phyloP scores from a whole-genome alignment of 2,888 invertebrate genomes.

The Dynastes tityus region DNA sequence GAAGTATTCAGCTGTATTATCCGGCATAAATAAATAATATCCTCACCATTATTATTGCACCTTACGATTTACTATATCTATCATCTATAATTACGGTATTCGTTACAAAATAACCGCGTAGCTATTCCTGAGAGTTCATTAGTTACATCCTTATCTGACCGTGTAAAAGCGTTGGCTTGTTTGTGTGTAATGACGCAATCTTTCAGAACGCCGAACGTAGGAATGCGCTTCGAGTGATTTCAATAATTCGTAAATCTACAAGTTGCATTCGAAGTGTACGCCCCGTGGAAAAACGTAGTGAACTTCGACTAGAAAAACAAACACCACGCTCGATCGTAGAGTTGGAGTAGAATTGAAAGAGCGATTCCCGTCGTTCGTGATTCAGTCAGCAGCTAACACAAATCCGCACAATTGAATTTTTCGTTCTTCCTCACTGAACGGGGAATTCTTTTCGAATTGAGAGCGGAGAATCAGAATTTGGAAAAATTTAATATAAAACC shows the following conservation, averaged over 20 bases:
- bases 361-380: slow-evolving; percentile 52
- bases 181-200: slow-evolving; percentile 33
- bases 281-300: slow-evolving; percentile 48
- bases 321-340: slow-evolving; percentile 34
- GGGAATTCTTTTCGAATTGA: slow-evolving; percentile 44
- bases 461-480: slow-evolving; percentile 42
- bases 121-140: slow-evolving; percentile 35
- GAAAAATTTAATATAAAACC: slow-evolving; percentile 47
- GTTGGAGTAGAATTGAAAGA: slow-evolving; percentile 50
- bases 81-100: slow-evolving; percentile 36
- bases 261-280: slow-evolving; percentile 14
- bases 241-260: slow-evolving; percentile 42
- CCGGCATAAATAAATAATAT: too few species aligned
- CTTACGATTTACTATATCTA: slow-evolving; percentile 11
- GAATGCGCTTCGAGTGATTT: slow-evolving; percentile 42
- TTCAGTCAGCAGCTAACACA: slow-evolving; percentile 52
- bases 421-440: slow-evolving; percentile 42
- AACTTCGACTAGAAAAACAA: slow-evolving; percentile 50
- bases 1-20: too few species aligned
- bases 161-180: slow-evolving; percentile 45
- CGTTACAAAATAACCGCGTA: slow-evolving; percentile 23
- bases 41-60: not conserved
- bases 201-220: slow-evolving; percentile 8
- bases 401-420: slow-evolving; percentile 53
- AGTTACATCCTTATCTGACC: slow-evolving; percentile 38